Conservation (phyloP, 2,797 vertebrate genomes). For the Choloepus didactylus region DNA sequence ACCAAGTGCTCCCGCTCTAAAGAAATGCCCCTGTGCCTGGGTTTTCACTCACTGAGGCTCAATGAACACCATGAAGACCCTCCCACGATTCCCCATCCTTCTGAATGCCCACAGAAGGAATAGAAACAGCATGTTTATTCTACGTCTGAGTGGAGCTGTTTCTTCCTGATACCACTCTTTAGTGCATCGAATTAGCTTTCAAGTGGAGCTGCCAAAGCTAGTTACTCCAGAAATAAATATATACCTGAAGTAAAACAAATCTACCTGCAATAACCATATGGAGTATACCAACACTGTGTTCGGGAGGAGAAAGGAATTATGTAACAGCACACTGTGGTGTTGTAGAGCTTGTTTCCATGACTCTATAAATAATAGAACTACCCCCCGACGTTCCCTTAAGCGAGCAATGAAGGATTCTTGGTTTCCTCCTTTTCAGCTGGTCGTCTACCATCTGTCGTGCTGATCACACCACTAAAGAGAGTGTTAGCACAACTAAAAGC, state of each 20-base stretch:
- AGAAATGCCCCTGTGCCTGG: background rate
- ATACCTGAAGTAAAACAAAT: conserved; percentile 71
- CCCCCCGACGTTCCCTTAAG: conserved; percentile 41
- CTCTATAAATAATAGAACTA: conserved; percentile 73
- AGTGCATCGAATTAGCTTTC: conserved; percentile 68
- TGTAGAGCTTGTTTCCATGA: conserved; percentile 67
- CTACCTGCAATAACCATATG: conserved; percentile 73
- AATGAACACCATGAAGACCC: background rate
- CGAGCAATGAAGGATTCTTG: conserved; percentile 79
- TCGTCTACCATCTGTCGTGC: conserved; percentile 77
- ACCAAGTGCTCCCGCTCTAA: background rate
- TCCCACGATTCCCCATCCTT: accelerated
- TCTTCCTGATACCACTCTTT: conserved; percentile 9
- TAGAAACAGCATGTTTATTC: background rate
- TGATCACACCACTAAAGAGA: conserved; percentile 75
- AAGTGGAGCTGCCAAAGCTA: conserved; percentile 50
- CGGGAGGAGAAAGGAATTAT: conserved; percentile 54
- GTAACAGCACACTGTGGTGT: background rate
- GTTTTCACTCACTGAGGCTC: accelerated
- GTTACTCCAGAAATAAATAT: conserved; percentile 66
- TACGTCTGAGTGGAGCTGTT: background rate
- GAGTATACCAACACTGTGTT: background rate
- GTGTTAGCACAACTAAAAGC: conserved; percentile 57
- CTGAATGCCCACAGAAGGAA: background rate
- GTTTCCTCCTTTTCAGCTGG: conserved; percentile 79